Evolutionary conservation across 2,888 invertebrate genomes (phyloP).

Genomic region (Nephrotoma appendiculata): DNA sequence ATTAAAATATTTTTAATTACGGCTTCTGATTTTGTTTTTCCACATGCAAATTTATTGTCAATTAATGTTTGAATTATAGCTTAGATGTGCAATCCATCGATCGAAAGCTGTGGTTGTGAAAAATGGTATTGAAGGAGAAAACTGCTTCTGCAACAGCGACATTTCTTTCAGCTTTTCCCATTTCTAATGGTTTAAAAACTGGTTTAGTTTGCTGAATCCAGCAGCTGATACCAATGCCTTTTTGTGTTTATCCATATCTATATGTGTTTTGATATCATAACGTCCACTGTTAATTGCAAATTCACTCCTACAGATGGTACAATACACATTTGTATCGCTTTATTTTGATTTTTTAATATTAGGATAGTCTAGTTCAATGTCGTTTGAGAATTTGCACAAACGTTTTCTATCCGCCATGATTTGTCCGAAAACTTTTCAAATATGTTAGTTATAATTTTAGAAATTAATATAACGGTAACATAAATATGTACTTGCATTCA

Average conservation of each 20-base stretch:
- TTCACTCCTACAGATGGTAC: not conserved
- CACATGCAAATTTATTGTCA: too few relatives aligned
- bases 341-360: not conserved
- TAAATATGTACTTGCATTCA: too few relatives aligned
- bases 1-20: not conserved
- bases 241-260: not conserved
- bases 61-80: too few relatives aligned
- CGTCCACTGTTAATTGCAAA: not conserved
- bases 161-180: too few relatives aligned
- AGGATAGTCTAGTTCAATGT: not conserved
- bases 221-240: not conserved
- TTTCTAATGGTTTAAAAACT: not conserved
- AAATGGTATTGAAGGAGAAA: too few relatives aligned
- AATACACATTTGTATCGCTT: not conserved
- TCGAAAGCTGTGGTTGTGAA: too few relatives aligned
- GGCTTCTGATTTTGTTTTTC: not conserved
- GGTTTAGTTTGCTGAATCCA: not conserved
- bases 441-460: too few relatives aligned
- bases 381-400: not conserved
- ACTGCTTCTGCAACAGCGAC: too few relatives aligned
- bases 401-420: not conserved
- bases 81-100: too few relatives aligned
- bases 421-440: too few relatives aligned
- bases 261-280: not conserved
- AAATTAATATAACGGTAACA: too few relatives aligned